phyloP scores from a whole-genome alignment of 2,797 vertebrate species.

The Trematocara caparti region DNA sequence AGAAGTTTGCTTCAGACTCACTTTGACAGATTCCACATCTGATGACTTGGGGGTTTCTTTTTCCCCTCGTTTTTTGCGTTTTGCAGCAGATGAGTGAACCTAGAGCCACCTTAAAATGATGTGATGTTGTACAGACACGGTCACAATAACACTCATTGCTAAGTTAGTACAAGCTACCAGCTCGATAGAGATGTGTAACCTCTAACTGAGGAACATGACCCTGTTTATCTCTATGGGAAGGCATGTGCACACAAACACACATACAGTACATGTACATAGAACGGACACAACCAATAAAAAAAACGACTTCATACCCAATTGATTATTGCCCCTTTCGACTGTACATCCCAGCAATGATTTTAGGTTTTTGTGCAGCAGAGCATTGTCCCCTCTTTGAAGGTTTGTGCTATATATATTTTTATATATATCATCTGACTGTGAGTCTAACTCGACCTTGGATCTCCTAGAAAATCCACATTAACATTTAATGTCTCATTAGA shows the following conservation, averaged over 20 bases:
- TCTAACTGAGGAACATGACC: slow-evolving; percentile 65
- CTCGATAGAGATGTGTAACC: slow-evolving; percentile 43
- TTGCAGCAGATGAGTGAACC: slow-evolving; percentile 36
- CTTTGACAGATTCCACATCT: slow-evolving; percentile 7
- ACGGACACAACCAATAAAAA: slow-evolving; percentile 69
- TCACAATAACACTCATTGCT: slow-evolving; percentile 63
- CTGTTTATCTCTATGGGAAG: slow-evolving; percentile 69
- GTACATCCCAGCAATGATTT: slow-evolving; percentile 79
- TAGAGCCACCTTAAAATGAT: slow-evolving; percentile 46
- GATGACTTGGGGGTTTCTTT: not conserved
- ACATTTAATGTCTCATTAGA: slow-evolving; percentile 63
- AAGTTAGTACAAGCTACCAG: slow-evolving; percentile 57
- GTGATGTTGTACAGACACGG: slow-evolving; percentile 50
- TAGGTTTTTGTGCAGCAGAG: slow-evolving; percentile 78
- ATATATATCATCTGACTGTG: slow-evolving; percentile 50
- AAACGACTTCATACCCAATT: slow-evolving; percentile 61
- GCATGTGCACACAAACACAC: slow-evolving; percentile 67
- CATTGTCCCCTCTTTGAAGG: slow-evolving; percentile 64
- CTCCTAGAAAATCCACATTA: slow-evolving; percentile 55
- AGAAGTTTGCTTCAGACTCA: slow-evolving; percentile 11
- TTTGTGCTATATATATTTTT: slow-evolving; percentile 71
- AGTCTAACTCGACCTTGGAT: slow-evolving; percentile 54
- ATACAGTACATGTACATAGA: slow-evolving; percentile 69
- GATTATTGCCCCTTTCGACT: slow-evolving; percentile 77
- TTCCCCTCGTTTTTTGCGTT: not conserved